Evolutionary conservation across 2,888 invertebrate genomes (phyloP), one percentile per base, ranked within the genome.

Genomic region (Scrobipalpa costella): DNA sequence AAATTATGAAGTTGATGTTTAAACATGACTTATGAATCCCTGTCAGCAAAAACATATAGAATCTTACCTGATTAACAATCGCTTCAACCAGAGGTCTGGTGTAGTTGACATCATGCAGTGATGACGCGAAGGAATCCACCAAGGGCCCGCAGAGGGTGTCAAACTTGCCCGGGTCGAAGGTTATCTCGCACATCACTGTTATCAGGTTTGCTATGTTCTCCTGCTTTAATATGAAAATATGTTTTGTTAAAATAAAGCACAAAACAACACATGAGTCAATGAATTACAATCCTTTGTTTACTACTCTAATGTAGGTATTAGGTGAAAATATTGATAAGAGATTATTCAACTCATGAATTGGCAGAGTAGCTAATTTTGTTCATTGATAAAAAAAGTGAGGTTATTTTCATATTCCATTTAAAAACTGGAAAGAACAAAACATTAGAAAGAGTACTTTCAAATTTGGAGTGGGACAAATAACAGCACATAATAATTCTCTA

Each of bases 141-240:
- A 96, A 92, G 63, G 94, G 93, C 57, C 94, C 94, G 64, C 95
- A 93, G 66, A 95, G 88, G 72, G 93, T 92, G 80, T 95, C 95
- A 78, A 95, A 96, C 79, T 94, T 94, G 71, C 96, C 96, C 59
- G 96, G 96, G 92, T 95, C 95, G 79, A 94, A 93, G 73, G 95
- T 96, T 76, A 96, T 92, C 79, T 94, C 94, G 76, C 93, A 93
- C 89, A 96, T 95, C 62, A 95, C 94, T 66, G 94, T 94, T 80
- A 94, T 93, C 77, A 96, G 85, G 83, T 95, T 94, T 57, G 78
- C 84, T 74, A 92, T 89, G 74, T 92, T 92, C 78, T 90, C 91
- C 90, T 92, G 80, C 64, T 50, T 64, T 33, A 34, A 34, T 27
- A 55, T 55, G 62, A 68, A 68, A 62, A 63, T 47, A 5, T 13